phyloP scores from a whole-genome alignment of 2,888 invertebrate genomes.

The Zaprionus bogoriensis region DNA sequence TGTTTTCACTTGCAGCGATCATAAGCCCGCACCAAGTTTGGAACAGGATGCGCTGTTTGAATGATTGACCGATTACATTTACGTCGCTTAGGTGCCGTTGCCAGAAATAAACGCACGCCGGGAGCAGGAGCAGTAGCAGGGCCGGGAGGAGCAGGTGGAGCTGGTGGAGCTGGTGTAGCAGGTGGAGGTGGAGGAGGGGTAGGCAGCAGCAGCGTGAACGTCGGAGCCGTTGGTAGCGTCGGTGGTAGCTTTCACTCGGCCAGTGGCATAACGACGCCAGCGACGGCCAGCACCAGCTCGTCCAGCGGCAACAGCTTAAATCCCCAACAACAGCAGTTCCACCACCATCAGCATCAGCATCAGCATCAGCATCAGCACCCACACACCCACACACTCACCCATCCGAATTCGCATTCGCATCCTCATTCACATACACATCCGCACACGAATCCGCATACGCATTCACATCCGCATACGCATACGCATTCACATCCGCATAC shows the following conservation, averaged over 20 bases:
- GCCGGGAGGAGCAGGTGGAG: constrained; percentile 23
- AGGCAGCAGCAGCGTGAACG: not conserved
- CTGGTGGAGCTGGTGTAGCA: constrained; percentile 4
- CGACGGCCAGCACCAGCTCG: constrained; percentile 73
- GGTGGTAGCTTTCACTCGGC: constrained; percentile 50
- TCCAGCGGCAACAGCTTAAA: constrained; percentile 68
- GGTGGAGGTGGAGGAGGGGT: constrained; percentile 42
- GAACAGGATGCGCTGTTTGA: constrained; percentile 66
- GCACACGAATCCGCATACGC: constrained; percentile 21
- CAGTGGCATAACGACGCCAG: constrained; percentile 65
- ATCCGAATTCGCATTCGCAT: too few species aligned
- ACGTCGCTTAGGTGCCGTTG: constrained; percentile 80
- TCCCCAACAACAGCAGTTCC: constrained; percentile 57
- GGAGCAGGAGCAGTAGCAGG: too few species aligned
- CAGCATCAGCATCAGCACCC: constrained; percentile 8
- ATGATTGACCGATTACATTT: constrained; percentile 80
- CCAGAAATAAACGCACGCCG: constrained; percentile 70
- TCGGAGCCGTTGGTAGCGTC: constrained; percentile 23
- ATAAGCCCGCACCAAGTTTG: constrained; percentile 15
- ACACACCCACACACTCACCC: too few species aligned
- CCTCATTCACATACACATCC: constrained; percentile 27
- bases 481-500: constrained; percentile 13
- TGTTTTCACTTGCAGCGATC: not conserved
- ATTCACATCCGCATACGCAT: constrained; percentile 9
- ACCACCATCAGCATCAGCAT: not conserved